A percentile compares a stretch with the other conserved stretches of the same genome.
Conservation (phyloP, 2,888 invertebrate genomes). For the Rhingia campestris region DNA sequence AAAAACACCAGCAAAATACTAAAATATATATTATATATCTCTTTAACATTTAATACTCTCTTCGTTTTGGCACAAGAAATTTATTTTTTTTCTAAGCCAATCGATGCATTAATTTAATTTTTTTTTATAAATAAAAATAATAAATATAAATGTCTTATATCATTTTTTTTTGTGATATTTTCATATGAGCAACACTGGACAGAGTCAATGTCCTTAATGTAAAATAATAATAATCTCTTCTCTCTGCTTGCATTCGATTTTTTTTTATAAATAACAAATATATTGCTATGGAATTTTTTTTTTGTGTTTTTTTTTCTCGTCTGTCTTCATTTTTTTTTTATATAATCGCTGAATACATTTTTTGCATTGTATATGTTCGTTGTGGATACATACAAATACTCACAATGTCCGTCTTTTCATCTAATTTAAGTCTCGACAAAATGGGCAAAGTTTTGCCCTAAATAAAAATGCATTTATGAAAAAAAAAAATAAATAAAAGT, state of each 20-base stretch:
- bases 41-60: constrained; percentile 14
- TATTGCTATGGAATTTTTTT: constrained; percentile 47
- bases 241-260: constrained; percentile 55
- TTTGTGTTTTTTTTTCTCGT: constrained; percentile 10
- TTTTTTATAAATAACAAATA: constrained; percentile 28
- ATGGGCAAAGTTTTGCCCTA: constrained; percentile 11
- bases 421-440: constrained; percentile 24
- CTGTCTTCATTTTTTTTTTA: constrained; percentile 18
- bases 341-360: constrained; percentile 51
- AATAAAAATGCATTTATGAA: constrained; percentile 26
- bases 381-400: constrained; percentile 39
- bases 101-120: constrained; percentile 1
- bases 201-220: constrained; percentile 26
- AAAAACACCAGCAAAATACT: constrained; percentile 9
- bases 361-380: constrained; percentile 54
- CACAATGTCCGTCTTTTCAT: constrained; percentile 50
- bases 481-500: constrained; percentile 68
- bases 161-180: constrained; percentile 66
- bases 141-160: constrained; percentile 13
- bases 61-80: constrained; percentile 64
- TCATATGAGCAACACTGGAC: constrained; percentile 70
- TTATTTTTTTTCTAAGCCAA: constrained; percentile 51
- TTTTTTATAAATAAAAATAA: neutral
- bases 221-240: constrained; percentile 16
- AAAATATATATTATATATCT: constrained; percentile 1